phyloP scores from a whole-genome alignment of 2,797 vertebrate species.

The Lemur catta region DNA sequence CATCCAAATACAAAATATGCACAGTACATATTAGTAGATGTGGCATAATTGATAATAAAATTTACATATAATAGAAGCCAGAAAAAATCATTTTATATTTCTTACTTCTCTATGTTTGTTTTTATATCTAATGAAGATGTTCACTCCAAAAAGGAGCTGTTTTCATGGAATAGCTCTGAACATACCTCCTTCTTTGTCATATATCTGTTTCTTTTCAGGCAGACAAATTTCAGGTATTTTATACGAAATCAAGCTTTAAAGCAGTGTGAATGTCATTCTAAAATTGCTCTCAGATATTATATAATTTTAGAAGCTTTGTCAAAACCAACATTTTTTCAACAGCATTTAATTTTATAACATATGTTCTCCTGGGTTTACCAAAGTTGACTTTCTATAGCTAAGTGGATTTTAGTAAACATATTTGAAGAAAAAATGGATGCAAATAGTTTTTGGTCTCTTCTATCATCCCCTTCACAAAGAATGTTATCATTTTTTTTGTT shows the following conservation, averaged over 20 bases:
- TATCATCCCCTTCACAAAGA: background rate
- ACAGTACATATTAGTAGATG: background rate
- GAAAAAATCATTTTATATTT: background rate
- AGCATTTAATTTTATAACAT: background rate
- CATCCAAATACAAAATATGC: background rate
- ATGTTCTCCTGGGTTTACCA: background rate
- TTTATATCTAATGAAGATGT: background rate
- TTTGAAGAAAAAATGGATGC: background rate
- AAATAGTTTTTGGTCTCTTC: background rate
- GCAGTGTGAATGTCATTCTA: background rate
- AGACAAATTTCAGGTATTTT: background rate
- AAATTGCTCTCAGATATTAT: background rate
- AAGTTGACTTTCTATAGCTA: background rate
- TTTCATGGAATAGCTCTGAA: background rate
- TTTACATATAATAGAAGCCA: background rate
- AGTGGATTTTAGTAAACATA: background rate
- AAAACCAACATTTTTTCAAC: background rate
- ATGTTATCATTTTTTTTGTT: background rate
- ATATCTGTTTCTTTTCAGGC: background rate
- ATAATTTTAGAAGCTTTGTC: constrained; percentile 12
- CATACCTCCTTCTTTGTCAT: background rate
- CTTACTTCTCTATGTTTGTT: background rate
- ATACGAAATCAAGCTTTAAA: constrained; percentile 21
- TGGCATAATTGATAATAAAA: background rate
- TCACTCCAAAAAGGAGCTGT: background rate